Conservation (phyloP, 2,888 invertebrate species). For the Torymus auratus region DNA sequence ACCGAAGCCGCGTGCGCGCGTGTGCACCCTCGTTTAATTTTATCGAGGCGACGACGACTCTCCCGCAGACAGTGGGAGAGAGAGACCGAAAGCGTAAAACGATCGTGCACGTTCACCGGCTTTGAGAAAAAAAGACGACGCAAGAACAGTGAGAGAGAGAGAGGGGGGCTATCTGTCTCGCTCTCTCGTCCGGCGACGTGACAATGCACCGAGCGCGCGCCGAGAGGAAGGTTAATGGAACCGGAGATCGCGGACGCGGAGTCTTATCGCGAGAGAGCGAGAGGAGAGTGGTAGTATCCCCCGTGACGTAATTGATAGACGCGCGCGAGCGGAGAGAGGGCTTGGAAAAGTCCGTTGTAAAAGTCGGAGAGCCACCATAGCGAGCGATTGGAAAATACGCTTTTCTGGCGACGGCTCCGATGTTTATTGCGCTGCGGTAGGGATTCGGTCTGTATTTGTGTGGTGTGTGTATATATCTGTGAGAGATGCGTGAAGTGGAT, state of each 20-base stretch:
- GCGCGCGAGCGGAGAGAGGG: background rate
- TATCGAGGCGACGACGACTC: slow-evolving; percentile 23
- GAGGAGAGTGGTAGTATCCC: background rate
- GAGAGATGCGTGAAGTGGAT: background rate
- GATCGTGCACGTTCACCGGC: slow-evolving; percentile 8
- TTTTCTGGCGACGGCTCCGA: background rate
- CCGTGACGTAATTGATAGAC: slow-evolving; percentile 53
- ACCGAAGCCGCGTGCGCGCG: background rate
- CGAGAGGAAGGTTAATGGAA: slow-evolving; percentile 53
- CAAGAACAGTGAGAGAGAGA: background rate
- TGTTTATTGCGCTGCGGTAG: no score
- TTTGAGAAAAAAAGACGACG: slow-evolving; percentile 20
- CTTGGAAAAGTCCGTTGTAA: slow-evolving; percentile 2
- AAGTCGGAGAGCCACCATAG: background rate
- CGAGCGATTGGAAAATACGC: slow-evolving; percentile 25
- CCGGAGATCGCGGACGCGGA: slow-evolving; percentile 27
- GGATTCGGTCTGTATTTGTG: no score
- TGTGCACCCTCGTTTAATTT: slow-evolving; percentile 33
- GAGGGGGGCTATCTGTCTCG: slow-evolving; percentile 28
- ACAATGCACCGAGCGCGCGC: slow-evolving; percentile 39
- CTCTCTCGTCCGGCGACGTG: slow-evolving; percentile 35
- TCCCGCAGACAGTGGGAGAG: no score
- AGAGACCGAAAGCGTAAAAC: slow-evolving; percentile 39
- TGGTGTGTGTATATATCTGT: no score
- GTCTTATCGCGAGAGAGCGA: slow-evolving; percentile 12